phyloP scores from a whole-genome alignment of 2,797 vertebrate genomes.

The Sciaenops ocellatus region DNA sequence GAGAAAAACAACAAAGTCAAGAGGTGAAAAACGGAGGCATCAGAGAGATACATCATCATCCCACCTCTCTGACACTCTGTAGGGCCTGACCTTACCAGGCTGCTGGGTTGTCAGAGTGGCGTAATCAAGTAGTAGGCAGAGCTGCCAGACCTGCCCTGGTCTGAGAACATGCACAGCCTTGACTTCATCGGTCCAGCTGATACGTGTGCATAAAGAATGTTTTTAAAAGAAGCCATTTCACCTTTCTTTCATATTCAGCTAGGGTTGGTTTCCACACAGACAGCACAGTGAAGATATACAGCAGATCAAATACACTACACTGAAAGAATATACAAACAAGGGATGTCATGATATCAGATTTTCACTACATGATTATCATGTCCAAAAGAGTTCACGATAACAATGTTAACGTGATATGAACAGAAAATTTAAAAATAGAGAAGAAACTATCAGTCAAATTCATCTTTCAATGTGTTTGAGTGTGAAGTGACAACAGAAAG shows the following conservation, averaged over 20 bases:
- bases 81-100: constrained; percentile 87
- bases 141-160: constrained; percentile 64
- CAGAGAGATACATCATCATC: constrained; percentile 83
- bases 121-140: constrained; percentile 76
- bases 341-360: too few relatives aligned
- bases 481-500: too few relatives aligned
- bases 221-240: constrained; percentile 33
- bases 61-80: constrained; percentile 85
- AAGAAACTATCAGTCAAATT: too few relatives aligned
- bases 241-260: constrained; percentile 28
- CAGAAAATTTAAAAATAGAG: too few relatives aligned
- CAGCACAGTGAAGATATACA: constrained; percentile 1
- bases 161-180: constrained; percentile 52
- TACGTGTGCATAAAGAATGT: constrained; percentile 41
- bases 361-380: too few relatives aligned
- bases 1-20: constrained; percentile 86
- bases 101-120: constrained; percentile 82
- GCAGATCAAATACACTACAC: neutral
- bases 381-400: too few relatives aligned
- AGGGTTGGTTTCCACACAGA: constrained; percentile 15
- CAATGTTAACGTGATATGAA: too few relatives aligned
- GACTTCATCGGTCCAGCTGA: constrained; percentile 59
- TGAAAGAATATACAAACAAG: neutral
- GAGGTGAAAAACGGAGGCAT: constrained; percentile 80
- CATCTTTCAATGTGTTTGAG: too few relatives aligned